Percentiles rank a stretch among this genome's conserved stretches.
Conservation (phyloP, 2,113 vertebrate genomes). For the Tragelaphus buxtoni region DNA sequence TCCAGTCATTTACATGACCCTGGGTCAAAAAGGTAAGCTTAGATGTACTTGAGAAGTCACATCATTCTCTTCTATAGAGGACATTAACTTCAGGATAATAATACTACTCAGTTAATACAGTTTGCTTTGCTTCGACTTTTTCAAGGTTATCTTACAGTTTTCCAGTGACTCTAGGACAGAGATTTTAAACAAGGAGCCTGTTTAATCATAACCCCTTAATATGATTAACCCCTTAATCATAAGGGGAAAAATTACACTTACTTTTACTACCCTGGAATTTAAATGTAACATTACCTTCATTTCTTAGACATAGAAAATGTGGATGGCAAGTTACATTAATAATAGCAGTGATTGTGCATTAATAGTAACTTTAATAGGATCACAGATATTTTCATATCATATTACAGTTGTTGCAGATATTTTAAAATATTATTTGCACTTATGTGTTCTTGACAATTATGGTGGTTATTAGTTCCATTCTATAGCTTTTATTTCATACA, state of each 20-base stretch:
- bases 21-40: background rate
- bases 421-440: background rate
- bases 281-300: background rate
- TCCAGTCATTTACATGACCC: background rate
- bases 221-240: background rate
- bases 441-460: background rate
- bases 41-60: background rate
- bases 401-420: background rate
- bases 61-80: background rate
- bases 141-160: background rate
- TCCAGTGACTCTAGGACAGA: background rate
- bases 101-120: background rate
- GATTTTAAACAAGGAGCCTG: background rate
- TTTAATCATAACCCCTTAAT: background rate
- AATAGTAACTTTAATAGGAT: background rate
- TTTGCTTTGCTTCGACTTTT: background rate
- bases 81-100: background rate
- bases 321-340: background rate
- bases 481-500: background rate
- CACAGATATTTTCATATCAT: background rate
- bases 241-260: background rate
- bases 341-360: background rate
- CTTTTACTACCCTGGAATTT: background rate
- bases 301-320: background rate
- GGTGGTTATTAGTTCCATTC: background rate